These are phyloP conservation scores for Portevinia maculata DNA, from an alignment of 2,888 invertebrate genomes.

Conservation along the genomic window DNA sequence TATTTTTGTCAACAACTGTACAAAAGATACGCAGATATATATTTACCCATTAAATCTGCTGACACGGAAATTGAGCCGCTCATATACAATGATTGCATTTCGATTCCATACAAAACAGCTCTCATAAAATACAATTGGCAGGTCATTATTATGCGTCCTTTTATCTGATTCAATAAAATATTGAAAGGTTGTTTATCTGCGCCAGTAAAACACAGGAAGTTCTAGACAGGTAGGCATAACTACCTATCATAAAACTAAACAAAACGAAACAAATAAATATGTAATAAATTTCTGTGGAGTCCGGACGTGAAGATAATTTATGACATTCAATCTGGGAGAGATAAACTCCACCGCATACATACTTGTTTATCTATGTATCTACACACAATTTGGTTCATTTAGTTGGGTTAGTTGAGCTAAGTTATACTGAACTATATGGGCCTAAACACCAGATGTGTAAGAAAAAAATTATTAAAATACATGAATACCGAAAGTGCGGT, in stretches of 20 bases:
- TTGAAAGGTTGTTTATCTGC: constrained; percentile 15
- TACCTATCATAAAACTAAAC: not conserved
- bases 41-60: constrained; percentile 1
- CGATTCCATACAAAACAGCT: not conserved
- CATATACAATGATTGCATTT: constrained; percentile 33
- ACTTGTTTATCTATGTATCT: no score
- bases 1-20: not conserved
- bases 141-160: not conserved
- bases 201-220: constrained; percentile 1
- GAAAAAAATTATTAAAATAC: no score
- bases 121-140: not conserved
- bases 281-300: constrained; percentile 32
- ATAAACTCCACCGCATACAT: constrained; percentile 10
- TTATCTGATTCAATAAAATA: constrained; percentile 15
- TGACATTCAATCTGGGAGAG: constrained; percentile 37
- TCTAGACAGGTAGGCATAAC: no score
- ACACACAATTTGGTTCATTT: no score
- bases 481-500: no score
- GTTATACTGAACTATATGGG: not conserved
- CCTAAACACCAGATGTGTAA: no score
- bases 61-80: constrained; percentile 23
- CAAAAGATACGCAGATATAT: constrained; percentile 10
- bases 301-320: constrained; percentile 39
- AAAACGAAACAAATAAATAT: no score
- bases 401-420: constrained; percentile 8